A percentile compares a stretch with the other conserved stretches of the same genome.
These are phyloP conservation scores for Pseudeuparius sepicola DNA, from an alignment of 2,888 invertebrate genomes.

Conservation along the genomic window DNA sequence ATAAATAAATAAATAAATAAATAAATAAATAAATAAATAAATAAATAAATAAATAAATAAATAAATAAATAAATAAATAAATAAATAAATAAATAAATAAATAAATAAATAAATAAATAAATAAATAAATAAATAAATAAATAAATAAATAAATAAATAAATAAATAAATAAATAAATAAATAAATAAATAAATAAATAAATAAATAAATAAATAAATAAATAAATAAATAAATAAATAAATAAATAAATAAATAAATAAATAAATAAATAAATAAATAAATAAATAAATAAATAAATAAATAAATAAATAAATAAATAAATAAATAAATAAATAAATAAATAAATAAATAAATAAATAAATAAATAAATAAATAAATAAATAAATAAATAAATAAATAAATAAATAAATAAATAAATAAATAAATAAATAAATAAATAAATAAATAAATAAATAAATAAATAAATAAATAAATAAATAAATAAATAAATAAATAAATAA, in stretches of 20 bases:
- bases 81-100: slow-evolving; percentile 4
- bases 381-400: too few relatives aligned
- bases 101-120: slow-evolving; percentile 4
- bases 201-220: slow-evolving; percentile 4
- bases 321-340: slow-evolving; percentile 5
- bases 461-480: too few relatives aligned
- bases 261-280: slow-evolving; percentile 4
- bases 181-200: slow-evolving; percentile 4
- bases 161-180: slow-evolving; percentile 2
- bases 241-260: slow-evolving; percentile 4
- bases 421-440: too few relatives aligned
- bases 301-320: slow-evolving; percentile 4
- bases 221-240: slow-evolving; percentile 4
- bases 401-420: too few relatives aligned
- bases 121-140: slow-evolving; percentile 3
- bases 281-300: slow-evolving; percentile 3
- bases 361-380: too few relatives aligned
- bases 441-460: too few relatives aligned
- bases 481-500: too few relatives aligned
- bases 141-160: slow-evolving; percentile 4
- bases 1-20: slow-evolving; percentile 1
- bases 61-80: slow-evolving; percentile 3
- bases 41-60: slow-evolving; percentile 3
- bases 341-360: too few relatives aligned
- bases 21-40: slow-evolving; percentile 4